Conservation (phyloP, 2,113 vertebrate genomes). For the Martes martes region DNA sequence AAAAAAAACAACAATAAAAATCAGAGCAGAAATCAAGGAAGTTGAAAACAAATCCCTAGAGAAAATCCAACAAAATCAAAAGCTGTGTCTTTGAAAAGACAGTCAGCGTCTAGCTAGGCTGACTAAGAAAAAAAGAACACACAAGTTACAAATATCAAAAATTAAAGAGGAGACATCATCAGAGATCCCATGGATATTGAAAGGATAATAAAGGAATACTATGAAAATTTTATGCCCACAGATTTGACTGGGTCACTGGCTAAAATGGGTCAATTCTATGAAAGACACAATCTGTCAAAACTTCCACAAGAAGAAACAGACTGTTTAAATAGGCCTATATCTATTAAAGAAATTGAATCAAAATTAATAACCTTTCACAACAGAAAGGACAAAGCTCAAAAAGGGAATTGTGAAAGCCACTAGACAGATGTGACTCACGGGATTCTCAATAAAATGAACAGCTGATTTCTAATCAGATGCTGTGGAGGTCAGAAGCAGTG, state of each 20-base stretch:
- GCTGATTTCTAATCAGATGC: neutral
- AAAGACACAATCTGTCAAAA: neutral
- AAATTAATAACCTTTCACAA: neutral
- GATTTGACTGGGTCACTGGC: neutral
- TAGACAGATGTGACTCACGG: neutral
- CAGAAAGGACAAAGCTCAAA: neutral
- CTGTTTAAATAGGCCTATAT: neutral
- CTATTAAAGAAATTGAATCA: neutral
- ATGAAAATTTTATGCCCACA: neutral
- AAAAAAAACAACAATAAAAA: neutral
- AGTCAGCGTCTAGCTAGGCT: neutral
- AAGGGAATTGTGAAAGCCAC: neutral
- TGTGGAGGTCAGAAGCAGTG: neutral
- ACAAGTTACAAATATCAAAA: neutral
- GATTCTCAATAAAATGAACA: neutral
- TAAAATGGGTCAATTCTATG: neutral
- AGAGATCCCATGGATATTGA: neutral
- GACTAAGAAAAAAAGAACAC: neutral
- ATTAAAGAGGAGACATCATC: neutral
- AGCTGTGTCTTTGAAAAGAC: neutral
- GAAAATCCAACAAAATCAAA: neutral
- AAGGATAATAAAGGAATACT: neutral
- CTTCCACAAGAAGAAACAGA: neutral
- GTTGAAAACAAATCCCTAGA: too few relatives aligned
- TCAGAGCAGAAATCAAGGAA: neutral